A percentile compares a stretch with the other conserved stretches of the same genome.
Evolutionary conservation across 2,888 invertebrate genomes (phyloP).

Genomic region (Acleris emargana): DNA sequence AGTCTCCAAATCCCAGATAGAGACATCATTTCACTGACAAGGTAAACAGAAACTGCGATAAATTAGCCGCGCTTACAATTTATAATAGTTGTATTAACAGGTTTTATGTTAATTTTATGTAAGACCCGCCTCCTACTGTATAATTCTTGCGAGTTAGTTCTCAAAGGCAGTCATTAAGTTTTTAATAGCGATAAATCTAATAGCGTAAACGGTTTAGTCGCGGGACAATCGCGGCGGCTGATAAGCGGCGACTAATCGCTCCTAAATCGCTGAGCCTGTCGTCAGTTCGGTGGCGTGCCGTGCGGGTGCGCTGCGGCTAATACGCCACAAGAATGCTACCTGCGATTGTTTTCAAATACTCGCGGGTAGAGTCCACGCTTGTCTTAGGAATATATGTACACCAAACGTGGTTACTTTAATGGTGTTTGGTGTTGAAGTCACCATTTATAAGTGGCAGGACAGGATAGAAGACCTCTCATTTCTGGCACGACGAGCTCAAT

Average conservation of each 20-base stretch:
- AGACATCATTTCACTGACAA: conserved; percentile 56
- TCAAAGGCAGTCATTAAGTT: conserved; percentile 62
- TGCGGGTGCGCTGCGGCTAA: conserved; percentile 39
- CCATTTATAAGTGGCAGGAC: too few relatives aligned
- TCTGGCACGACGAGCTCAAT: too few relatives aligned
- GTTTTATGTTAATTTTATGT: conserved; percentile 78
- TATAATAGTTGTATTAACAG: conserved; percentile 65
- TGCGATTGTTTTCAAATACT: conserved; percentile 8
- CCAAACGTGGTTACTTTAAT: too few relatives aligned
- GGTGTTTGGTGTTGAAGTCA: too few relatives aligned
- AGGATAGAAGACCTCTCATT: too few relatives aligned
- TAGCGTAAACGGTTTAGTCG: conserved; percentile 58
- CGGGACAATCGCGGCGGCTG: conserved; percentile 49
- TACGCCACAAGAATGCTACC: neutral
- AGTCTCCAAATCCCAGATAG: conserved; percentile 41
- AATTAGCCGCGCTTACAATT: conserved; percentile 66
- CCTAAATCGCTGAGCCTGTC: conserved; percentile 54
- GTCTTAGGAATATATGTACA: neutral
- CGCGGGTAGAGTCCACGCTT: neutral
- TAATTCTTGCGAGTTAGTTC: conserved; percentile 55
- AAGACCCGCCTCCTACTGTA: conserved; percentile 62
- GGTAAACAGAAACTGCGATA: conserved; percentile 61
- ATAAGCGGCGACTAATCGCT: conserved; percentile 55
- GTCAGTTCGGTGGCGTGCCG: conserved; percentile 41
- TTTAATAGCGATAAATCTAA: conserved; percentile 73